phyloP scores from a whole-genome alignment of 2,888 invertebrate species.

The Xestia sexstrigata region DNA sequence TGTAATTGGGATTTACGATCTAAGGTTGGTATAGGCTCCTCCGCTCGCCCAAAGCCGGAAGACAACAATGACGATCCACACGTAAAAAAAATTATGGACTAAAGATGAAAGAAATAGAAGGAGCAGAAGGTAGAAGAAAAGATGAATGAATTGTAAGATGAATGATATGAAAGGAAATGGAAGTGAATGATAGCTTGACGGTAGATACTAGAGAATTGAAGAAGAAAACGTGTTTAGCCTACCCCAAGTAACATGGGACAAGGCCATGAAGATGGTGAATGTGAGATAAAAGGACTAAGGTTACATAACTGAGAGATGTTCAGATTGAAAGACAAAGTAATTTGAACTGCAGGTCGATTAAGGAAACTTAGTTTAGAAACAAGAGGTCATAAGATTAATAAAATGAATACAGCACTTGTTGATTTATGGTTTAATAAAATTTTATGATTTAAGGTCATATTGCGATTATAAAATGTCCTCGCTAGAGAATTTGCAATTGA shows the following conservation, averaged over 20 bases:
- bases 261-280: background rate
- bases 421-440: background rate
- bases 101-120: no score
- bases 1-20: background rate
- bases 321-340: background rate
- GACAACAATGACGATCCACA: background rate
- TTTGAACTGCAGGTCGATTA: background rate
- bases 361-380: background rate
- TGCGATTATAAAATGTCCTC: background rate
- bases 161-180: background rate
- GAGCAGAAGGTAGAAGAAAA: no score
- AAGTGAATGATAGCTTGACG: background rate
- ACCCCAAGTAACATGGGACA: background rate
- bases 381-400: background rate
- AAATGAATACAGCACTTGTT: background rate
- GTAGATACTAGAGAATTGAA: background rate
- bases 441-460: background rate
- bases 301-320: background rate
- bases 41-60: background rate
- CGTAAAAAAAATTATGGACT: no score
- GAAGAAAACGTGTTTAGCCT: no score
- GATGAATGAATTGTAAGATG: background rate
- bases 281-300: background rate
- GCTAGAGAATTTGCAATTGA: conserved; percentile 10
- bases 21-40: background rate